phyloP scores from a whole-genome alignment of 2,888 invertebrate genomes.

The Carcina quercana region DNA sequence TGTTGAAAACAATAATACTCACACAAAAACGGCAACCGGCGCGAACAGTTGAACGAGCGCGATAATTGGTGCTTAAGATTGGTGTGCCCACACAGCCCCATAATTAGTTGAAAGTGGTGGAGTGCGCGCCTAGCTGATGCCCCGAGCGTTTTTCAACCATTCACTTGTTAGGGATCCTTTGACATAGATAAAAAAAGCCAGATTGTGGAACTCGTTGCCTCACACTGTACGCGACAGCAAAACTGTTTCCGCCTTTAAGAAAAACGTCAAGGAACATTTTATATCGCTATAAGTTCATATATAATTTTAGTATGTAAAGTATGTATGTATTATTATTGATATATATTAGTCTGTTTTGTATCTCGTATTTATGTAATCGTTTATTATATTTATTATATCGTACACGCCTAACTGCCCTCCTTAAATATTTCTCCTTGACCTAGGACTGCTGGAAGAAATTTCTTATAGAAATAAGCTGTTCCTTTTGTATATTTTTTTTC shows the following conservation, averaged over 20 bases:
- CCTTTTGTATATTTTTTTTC: too few relatives aligned
- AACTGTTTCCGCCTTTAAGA: too few relatives aligned
- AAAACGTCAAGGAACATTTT: too few relatives aligned
- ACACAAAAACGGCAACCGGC: not conserved
- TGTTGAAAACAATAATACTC: not conserved
- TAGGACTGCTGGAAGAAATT: too few relatives aligned
- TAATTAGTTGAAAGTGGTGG: constrained; percentile 31
- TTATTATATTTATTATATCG: too few relatives aligned
- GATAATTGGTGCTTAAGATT: constrained; percentile 26
- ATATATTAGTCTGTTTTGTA: not conserved
- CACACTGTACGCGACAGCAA: not conserved
- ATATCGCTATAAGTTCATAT: not conserved
- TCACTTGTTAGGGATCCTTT: not conserved
- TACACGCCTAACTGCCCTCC: too few relatives aligned
- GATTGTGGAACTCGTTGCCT: not conserved
- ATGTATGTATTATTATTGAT: not conserved
- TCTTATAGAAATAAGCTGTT: too few relatives aligned
- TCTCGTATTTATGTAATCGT: too few relatives aligned
- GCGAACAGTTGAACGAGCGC: constrained; percentile 15
- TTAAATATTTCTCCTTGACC: too few relatives aligned
- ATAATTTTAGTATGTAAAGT: not conserved
- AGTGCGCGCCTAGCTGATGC: constrained; percentile 19
- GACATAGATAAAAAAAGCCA: not conserved
- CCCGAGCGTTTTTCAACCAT: constrained; percentile 5
- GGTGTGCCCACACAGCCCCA: constrained; percentile 18